These are phyloP conservation scores for Turdus rufiventris DNA, from an alignment of 2,113 vertebrate species.

Conservation along the genomic window DNA sequence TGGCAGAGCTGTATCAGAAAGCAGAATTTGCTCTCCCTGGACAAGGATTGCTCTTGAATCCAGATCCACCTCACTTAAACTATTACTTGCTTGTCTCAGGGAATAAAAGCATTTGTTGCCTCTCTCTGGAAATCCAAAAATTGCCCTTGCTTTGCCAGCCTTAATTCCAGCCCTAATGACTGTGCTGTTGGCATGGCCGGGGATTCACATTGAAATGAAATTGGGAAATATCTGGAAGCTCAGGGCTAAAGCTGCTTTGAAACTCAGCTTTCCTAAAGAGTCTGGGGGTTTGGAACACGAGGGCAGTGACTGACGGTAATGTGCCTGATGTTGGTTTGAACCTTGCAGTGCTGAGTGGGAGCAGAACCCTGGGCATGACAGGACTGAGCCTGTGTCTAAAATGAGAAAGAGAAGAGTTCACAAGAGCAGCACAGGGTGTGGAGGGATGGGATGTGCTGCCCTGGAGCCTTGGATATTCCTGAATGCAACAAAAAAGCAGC, in stretches of 20 bases:
- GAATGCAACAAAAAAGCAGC: background rate
- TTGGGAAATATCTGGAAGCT: background rate
- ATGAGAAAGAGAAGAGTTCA: rapidly evolving
- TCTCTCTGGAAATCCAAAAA: background rate
- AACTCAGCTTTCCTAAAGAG: background rate
- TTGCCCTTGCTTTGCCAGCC: background rate
- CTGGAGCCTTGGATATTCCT: background rate
- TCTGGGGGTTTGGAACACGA: background rate
- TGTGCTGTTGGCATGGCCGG: background rate
- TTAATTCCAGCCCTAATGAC: background rate
- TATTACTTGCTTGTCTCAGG: background rate
- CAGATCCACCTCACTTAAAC: background rate
- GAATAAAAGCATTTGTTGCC: background rate
- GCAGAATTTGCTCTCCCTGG: background rate
- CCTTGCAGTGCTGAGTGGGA: background rate
- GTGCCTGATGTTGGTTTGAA: background rate
- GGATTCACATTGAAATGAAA: background rate
- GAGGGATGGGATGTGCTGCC: rapidly evolving
- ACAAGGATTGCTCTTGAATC: background rate
- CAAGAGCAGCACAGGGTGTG: rapidly evolving
- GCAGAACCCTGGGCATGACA: background rate
- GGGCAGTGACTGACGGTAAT: background rate
- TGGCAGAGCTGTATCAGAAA: background rate
- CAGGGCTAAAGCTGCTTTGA: background rate
- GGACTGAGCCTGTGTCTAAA: background rate